Base-by-base conservation (phyloP, 2,797 vertebrate species). In the Apogon hyalosoma region DNA sequence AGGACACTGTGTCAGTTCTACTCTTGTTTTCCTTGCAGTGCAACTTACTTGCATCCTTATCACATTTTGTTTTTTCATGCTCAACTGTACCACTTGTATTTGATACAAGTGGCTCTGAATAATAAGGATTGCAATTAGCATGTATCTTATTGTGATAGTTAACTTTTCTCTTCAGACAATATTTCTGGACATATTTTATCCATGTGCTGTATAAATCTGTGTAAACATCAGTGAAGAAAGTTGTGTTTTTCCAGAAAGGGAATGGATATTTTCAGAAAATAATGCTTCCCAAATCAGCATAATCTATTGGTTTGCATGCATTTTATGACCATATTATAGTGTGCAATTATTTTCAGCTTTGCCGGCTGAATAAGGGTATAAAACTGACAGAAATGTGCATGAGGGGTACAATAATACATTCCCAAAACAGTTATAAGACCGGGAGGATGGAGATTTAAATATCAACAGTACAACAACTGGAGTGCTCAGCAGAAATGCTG, bases 361-460 rank as follows among this genome's bases (percentile, higher is more conserved):
- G 46, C 50, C 13, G 55, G 54, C 53, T 69, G 61, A 72, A 77
- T 59, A 56, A 48, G 82, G 73, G 67, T 47, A 66, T 88, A 75
- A 88, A 86, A 60, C 21, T 75, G 68, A 78, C 80, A 79, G 46
- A 66, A 77, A 78, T 73, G 61, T 67, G 70, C 65, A 68, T 33
- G 43, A 41, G 53, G 36, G 39, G 38, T 60, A 16, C 59, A 78
- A 73, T 69, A 78, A 77, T 59, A 69, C 46, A 72, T 68, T 73
- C 79, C 68, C 75, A 40, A 73, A 67, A 63, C 67, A 67, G 70
- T 64, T 65, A 80, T 73, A 80, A 70, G 45, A 68, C 60, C 11
- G 52, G 41, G 45, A 63, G 24, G 46, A 69, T 48, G 61, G 64
- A 67, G 52, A 79, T 77, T 84, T 77, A 80, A 84, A 75, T 71